These are phyloP conservation scores for Ispidina lecontei DNA, from an alignment of 2,797 vertebrate genomes.

Conservation along the genomic window DNA sequence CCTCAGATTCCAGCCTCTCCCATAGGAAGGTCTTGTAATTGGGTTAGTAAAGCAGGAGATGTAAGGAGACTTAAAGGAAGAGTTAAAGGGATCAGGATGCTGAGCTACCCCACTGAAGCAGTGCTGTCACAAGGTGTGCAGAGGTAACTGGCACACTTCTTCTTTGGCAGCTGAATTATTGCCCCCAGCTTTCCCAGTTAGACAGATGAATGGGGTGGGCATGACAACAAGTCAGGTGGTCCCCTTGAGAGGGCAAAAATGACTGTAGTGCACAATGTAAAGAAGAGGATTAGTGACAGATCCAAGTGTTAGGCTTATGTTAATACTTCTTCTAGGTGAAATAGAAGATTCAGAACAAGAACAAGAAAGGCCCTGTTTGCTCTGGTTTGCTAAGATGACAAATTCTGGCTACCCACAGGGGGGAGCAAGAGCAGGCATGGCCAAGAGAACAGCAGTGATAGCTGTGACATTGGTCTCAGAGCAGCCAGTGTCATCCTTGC, in stretches of 20 bases:
- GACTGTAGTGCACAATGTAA: neutral
- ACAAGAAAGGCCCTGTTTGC: neutral
- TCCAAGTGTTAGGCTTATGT: neutral
- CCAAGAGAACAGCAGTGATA: neutral
- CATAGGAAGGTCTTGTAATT: neutral
- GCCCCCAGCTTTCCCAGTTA: neutral
- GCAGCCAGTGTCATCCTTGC: neutral
- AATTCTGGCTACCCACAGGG: too few relatives aligned
- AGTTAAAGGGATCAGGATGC: neutral
- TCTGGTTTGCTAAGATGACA: neutral
- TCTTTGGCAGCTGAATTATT: neutral
- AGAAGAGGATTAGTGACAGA: neutral
- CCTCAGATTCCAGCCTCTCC: neutral
- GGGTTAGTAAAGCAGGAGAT: neutral
- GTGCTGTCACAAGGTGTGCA: accelerated
- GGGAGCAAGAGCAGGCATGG: neutral
- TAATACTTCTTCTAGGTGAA: neutral
- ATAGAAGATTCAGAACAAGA: neutral
- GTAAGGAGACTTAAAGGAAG: too few relatives aligned
- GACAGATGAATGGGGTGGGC: accelerated
- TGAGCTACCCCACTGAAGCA: neutral
- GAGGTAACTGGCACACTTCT: neutral
- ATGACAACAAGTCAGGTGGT: neutral
- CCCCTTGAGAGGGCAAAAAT: neutral
- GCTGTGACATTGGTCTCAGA: neutral